Conservation (phyloP, 2,888 invertebrate species). For the Neoitamus cyanurus region DNA sequence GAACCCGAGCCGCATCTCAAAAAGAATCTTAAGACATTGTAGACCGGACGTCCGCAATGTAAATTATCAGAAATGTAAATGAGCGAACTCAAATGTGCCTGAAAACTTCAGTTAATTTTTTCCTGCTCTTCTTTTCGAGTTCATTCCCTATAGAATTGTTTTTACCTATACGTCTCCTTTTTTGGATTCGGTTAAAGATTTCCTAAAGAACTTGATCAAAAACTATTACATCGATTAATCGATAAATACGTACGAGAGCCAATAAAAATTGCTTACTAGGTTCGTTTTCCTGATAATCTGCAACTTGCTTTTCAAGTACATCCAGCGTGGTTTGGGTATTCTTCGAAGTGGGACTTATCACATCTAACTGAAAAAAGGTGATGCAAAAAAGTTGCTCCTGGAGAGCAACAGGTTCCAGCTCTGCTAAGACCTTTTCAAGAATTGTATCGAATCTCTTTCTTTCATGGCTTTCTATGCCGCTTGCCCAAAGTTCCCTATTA, state of each 20-base stretch:
- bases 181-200: too few relatives aligned
- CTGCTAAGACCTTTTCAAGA: slow-evolving; percentile 86
- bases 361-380: slow-evolving; percentile 87
- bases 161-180: too few relatives aligned
- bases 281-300: neutral
- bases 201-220: too few relatives aligned
- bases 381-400: slow-evolving; percentile 96
- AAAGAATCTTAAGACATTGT: too few relatives aligned
- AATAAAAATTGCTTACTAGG: neutral
- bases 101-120: too few relatives aligned
- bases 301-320: slow-evolving; percentile 58
- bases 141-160: too few relatives aligned
- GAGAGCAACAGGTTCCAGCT: slow-evolving; percentile 90
- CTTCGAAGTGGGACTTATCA: slow-evolving; percentile 69
- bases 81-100: too few relatives aligned
- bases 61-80: too few relatives aligned
- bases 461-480: slow-evolving; percentile 72
- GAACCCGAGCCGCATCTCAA: too few relatives aligned
- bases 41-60: too few relatives aligned
- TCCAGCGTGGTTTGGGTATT: slow-evolving; percentile 72
- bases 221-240: too few relatives aligned
- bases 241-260: neutral
- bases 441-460: slow-evolving; percentile 74
- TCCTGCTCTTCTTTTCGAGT: too few relatives aligned
- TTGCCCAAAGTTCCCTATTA: slow-evolving; percentile 74